phyloP scores from a whole-genome alignment of 1,140 invertebrate species.

The Platyura marginata region DNA sequence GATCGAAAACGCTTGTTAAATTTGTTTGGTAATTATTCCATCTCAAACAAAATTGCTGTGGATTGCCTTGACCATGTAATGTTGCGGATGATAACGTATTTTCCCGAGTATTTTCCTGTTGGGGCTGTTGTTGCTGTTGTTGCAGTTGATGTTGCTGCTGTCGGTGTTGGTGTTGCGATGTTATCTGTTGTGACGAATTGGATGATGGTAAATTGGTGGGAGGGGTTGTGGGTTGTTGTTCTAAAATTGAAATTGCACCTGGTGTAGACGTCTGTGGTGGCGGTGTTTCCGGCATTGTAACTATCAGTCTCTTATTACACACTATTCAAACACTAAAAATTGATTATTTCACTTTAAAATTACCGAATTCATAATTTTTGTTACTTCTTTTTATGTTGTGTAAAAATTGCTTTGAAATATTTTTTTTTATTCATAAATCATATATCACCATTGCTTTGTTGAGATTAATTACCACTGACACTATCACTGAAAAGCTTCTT shows the following conservation, averaged over 20 bases:
- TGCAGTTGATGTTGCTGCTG: background rate
- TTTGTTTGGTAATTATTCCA: conserved; percentile 93
- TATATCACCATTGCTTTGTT: no score
- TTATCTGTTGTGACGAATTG: background rate
- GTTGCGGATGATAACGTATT: background rate
- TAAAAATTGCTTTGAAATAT: no score
- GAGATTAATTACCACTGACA: no score
- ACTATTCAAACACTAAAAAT: no score
- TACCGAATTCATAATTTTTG: no score
- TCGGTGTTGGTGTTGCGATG: background rate
- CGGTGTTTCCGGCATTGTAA: background rate
- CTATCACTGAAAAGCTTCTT: no score
- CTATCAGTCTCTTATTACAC: no score
- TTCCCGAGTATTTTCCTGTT: background rate
- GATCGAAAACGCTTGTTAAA: conserved; percentile 78
- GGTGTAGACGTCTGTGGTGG: background rate
- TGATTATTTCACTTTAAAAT: no score
- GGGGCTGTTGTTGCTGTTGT: background rate
- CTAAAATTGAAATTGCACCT: background rate
- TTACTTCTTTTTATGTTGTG: no score
- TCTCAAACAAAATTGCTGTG: conserved; percentile 57
- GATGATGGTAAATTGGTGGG: background rate
- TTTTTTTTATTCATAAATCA: no score
- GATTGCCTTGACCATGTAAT: conserved; percentile 7
- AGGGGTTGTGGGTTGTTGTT: background rate